Evolutionary conservation across 1,140 invertebrate genomes (phyloP).

Genomic region (Zaprionus nigranus): DNA sequence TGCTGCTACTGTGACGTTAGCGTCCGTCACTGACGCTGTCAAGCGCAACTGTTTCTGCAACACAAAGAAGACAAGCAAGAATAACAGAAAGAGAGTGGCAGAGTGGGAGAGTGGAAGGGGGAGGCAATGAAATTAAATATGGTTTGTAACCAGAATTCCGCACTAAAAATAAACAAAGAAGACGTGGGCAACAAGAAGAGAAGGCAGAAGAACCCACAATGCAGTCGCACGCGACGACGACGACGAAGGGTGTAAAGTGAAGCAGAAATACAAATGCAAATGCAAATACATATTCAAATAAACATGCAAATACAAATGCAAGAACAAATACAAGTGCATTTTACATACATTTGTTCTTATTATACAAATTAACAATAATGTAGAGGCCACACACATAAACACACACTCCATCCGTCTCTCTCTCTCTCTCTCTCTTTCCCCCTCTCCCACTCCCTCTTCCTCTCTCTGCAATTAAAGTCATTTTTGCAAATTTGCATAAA

Average conservation of each 20-base stretch:
- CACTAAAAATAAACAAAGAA: conserved; percentile 78
- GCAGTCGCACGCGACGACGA: conserved; percentile 4
- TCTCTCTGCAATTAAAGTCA: conserved; percentile 40
- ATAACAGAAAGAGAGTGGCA: conserved; percentile 7
- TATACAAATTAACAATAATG: conserved; percentile 10
- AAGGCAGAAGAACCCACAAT: not conserved
- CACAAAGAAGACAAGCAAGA: conserved; percentile 45
- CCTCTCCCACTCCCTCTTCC: too few species aligned
- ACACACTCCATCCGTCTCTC: too few species aligned
- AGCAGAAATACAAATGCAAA: not conserved
- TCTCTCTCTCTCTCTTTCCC: too few species aligned
- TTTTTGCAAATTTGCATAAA: conserved; percentile 70
- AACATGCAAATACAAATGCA: not conserved
- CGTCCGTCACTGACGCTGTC: conserved; percentile 20
- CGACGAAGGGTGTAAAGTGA: conserved; percentile 1
- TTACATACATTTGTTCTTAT: conserved; percentile 3
- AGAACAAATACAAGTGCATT: conserved; percentile 20
- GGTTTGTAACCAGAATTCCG: conserved; percentile 71
- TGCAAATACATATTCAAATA: conserved; percentile 12
- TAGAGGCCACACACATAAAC: not conserved
- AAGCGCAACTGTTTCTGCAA: conserved; percentile 66
- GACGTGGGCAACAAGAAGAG: conserved; percentile 22
- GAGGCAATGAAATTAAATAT: conserved; percentile 71
- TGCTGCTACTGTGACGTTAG: not conserved
- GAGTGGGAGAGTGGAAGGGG: conserved; percentile 6